These are phyloP conservation scores for Pseudotriccus pelzelni DNA, from an alignment of 2,797 vertebrate genomes.

Conservation along the genomic window DNA sequence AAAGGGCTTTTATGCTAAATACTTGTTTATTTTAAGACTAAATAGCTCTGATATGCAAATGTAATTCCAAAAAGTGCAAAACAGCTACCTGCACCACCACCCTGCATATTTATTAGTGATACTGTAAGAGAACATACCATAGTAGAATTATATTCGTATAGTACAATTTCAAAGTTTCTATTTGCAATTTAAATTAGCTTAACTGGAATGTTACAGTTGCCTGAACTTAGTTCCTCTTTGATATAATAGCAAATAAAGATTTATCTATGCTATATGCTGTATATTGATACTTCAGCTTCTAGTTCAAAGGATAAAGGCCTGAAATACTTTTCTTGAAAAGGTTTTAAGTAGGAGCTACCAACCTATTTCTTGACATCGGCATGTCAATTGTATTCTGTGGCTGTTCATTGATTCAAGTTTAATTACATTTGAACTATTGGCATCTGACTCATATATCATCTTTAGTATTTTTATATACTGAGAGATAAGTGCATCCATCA, in stretches of 20 bases:
- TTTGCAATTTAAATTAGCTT: not conserved
- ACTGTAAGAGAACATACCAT: not conserved
- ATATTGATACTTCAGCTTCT: not conserved
- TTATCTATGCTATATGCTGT: not conserved
- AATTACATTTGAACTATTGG: not conserved
- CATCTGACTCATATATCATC: not conserved
- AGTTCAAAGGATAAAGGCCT: not conserved
- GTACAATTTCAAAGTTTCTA: not conserved
- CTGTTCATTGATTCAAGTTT: not conserved
- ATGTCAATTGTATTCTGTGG: not conserved
- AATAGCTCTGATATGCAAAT: not conserved
- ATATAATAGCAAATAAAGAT: not conserved
- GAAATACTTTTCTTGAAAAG: not conserved
- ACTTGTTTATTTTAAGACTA: not conserved
- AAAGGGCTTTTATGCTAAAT: not conserved
- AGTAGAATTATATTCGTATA: not conserved
- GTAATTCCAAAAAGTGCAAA: not conserved
- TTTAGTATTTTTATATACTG: not conserved
- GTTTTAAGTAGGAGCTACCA: not conserved
- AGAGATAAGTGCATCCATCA: not conserved
- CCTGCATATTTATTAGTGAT: not conserved
- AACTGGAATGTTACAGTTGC: not conserved
- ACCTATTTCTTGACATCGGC: not conserved
- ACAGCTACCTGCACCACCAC: not conserved
- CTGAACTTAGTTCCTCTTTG: not conserved